Conservation (phyloP, 2,888 invertebrate genomes). For the Pterobdella sp. region DNA sequence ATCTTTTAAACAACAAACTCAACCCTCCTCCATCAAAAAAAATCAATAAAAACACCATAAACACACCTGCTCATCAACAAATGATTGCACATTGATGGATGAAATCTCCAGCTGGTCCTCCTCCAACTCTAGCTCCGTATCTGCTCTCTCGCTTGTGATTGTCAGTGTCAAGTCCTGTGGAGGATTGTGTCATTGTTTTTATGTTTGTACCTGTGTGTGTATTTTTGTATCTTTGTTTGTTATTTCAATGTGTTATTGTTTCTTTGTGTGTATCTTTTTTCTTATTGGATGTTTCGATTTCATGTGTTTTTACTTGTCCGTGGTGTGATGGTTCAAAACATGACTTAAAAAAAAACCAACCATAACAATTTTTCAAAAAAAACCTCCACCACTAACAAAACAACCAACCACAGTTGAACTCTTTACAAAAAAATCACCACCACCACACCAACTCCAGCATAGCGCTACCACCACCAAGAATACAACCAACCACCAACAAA, state of each 20-base stretch:
- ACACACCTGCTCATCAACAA: conserved; percentile 40
- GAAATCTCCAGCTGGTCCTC: conserved; percentile 40
- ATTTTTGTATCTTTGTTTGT: neutral
- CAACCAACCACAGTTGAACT: neutral
- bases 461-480: neutral
- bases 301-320: neutral
- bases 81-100: conserved; percentile 40
- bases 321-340: neutral
- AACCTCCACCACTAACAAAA: neutral
- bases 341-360: no score
- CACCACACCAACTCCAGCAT: neutral
- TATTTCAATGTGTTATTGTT: neutral
- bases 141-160: conserved; percentile 40
- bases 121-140: conserved; percentile 37
- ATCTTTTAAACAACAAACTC: no score
- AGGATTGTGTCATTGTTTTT: neutral
- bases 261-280: neutral
- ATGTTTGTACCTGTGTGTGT: neutral
- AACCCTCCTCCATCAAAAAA: no score
- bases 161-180: conserved; percentile 40
- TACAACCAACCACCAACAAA: neutral
- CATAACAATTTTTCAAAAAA: neutral
- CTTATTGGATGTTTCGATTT: neutral
- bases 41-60: no score
- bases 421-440: neutral